These are phyloP conservation scores for Panagrolaimus sp. DNA, from an alignment of 1,140 invertebrate genomes.

Conservation along the genomic window DNA sequence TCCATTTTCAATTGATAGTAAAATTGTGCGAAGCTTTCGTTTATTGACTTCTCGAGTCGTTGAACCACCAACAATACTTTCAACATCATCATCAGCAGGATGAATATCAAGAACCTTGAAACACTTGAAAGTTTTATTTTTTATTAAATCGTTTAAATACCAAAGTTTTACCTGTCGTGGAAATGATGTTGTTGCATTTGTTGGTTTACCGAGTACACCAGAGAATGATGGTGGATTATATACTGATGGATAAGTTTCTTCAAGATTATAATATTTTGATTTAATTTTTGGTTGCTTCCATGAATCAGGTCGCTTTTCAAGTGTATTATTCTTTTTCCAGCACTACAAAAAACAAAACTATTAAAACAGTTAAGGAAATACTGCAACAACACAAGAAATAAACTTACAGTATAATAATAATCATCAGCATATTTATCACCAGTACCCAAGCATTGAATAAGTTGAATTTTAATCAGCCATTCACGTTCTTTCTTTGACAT, in stretches of 20 bases:
- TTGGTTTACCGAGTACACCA: constrained; percentile 44
- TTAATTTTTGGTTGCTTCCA: constrained; percentile 29
- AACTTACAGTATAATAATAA: constrained; percentile 53
- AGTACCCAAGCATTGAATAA: constrained; percentile 51
- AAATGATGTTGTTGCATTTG: constrained; percentile 33
- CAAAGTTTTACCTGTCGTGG: constrained; percentile 39
- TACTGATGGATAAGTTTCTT: constrained; percentile 39
- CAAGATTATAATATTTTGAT: constrained; percentile 46
- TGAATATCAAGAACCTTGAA: constrained; percentile 22
- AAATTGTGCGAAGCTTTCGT: constrained; percentile 33
- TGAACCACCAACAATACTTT: constrained; percentile 16
- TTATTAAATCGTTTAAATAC: not conserved
- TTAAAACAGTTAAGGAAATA: too few relatives aligned
- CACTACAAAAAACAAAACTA: constrained; percentile 31
- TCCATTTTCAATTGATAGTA: constrained; percentile 47
- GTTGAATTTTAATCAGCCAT: constrained; percentile 57
- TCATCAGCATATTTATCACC: constrained; percentile 53
- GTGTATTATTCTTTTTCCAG: constrained; percentile 44
- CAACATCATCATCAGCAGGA: constrained; percentile 34
- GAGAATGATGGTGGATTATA: constrained; percentile 41
- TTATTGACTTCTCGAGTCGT: constrained; percentile 29
- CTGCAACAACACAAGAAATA: too few relatives aligned
- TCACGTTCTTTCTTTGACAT: constrained; percentile 57
- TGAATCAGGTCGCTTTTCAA: constrained; percentile 35
- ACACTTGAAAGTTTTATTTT: not conserved